Percentiles rank a stretch among this genome's conserved stretches.
These are phyloP conservation scores for Aspidapion aeneum DNA, from an alignment of 2,888 invertebrate species.

Conservation along the genomic window DNA sequence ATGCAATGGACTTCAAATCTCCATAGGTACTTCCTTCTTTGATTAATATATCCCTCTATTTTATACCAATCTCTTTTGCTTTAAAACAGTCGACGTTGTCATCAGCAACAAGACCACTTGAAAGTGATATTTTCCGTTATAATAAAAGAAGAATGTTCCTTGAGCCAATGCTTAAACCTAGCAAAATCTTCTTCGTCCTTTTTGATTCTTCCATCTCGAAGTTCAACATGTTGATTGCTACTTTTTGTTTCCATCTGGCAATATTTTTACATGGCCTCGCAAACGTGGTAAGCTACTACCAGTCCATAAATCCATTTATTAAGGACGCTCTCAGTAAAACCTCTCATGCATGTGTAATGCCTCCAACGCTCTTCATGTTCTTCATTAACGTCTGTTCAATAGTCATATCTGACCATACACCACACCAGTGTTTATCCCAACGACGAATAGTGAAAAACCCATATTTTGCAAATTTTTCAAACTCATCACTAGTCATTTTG, in stretches of 20 bases:
- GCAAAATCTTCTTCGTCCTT: conserved; percentile 8
- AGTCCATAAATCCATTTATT: conserved; percentile 10
- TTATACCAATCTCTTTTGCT: conserved; percentile 6
- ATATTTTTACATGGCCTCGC: conserved; percentile 10
- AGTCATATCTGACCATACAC: conserved; percentile 10
- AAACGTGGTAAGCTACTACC: conserved; percentile 8
- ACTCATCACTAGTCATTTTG: conserved; percentile 1
- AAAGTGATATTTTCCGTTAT: conserved; percentile 4
- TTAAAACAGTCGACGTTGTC: conserved; percentile 8
- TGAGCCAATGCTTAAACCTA: neutral
- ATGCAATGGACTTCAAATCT: neutral
- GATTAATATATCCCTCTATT: conserved; percentile 5
- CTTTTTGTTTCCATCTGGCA: neutral
- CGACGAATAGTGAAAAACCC: conserved; percentile 4
- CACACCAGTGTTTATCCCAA: conserved; percentile 4
- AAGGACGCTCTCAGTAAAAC: conserved; percentile 6
- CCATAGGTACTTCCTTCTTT: conserved; percentile 6
- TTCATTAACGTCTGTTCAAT: conserved; percentile 4
- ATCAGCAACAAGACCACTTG: conserved; percentile 7
- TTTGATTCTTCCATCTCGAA: conserved; percentile 7
- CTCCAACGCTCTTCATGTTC: conserved; percentile 2
- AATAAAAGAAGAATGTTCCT: conserved; percentile 4
- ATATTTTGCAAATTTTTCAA: neutral
- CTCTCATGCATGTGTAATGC: conserved; percentile 2
- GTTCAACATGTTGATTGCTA: conserved; percentile 11